Conservation (phyloP, 2,888 invertebrate genomes). For the Lithophane socia region DNA sequence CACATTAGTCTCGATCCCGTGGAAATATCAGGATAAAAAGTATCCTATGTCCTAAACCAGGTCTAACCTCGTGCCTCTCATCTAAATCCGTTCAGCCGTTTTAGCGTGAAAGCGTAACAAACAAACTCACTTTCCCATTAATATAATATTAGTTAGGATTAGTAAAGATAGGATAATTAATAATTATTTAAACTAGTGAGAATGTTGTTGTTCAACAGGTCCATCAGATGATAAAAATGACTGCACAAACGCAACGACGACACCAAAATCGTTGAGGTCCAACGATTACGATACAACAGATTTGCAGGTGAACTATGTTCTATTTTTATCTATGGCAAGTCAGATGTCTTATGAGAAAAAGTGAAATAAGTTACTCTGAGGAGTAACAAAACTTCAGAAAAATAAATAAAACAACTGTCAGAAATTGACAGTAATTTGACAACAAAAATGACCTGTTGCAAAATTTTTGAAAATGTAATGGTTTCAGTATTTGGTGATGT, state of each 20-base stretch:
- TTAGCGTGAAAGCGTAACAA: too few species aligned
- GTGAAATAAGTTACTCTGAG: neutral
- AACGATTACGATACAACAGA: neutral
- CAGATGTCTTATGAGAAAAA: too few species aligned
- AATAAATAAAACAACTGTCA: conserved; percentile 38
- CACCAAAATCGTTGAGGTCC: neutral
- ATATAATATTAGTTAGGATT: too few species aligned
- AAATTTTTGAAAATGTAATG: conserved; percentile 46
- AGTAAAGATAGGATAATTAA: too few species aligned
- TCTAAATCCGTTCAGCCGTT: too few species aligned
- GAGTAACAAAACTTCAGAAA: conserved; percentile 30
- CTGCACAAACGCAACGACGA: neutral
- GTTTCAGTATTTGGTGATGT: conserved; percentile 52
- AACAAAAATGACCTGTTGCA: conserved; percentile 55
- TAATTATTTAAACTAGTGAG: too few species aligned
- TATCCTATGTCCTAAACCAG: too few species aligned
- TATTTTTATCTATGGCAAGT: too few species aligned
- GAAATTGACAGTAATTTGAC: conserved; percentile 32
- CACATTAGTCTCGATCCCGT: too few species aligned
- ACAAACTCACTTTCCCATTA: too few species aligned
- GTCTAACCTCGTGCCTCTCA: too few species aligned
- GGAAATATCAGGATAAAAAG: too few species aligned
- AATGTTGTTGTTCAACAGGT: conserved; percentile 12
- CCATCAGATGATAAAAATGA: neutral
- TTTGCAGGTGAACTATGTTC: conserved; percentile 21